Evolutionary conservation across 1,140 invertebrate genomes (phyloP).

Genomic region (Oryzaephilus surinamensis): DNA sequence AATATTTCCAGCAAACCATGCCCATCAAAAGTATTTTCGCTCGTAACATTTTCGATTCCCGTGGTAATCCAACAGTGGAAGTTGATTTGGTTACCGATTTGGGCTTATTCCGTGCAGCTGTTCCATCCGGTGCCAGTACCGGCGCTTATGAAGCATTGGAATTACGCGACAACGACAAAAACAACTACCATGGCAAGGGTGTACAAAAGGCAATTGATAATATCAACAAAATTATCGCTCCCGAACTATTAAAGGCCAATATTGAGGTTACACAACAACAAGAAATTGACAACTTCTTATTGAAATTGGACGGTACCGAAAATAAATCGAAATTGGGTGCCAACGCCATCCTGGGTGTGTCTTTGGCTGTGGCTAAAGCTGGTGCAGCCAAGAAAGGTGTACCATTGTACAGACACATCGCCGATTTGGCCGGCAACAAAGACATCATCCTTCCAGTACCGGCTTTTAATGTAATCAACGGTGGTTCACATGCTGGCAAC

Average conservation of each 20-base stretch:
- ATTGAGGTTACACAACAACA: conserved; percentile 82
- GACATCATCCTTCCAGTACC: conserved; percentile 90
- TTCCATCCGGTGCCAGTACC: conserved; percentile 95
- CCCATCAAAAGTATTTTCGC: conserved; percentile 72
- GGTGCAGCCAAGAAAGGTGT: conserved; percentile 88
- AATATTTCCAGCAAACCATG: too few relatives aligned
- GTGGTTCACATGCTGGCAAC: conserved; percentile 96
- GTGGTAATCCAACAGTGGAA: conserved; percentile 98
- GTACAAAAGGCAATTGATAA: conserved; percentile 89
- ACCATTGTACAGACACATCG: conserved; percentile 78
- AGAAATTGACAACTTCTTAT: conserved; percentile 86
- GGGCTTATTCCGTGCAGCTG: conserved; percentile 90
- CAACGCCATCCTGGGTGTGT: conserved; percentile 95
- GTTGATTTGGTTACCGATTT: conserved; percentile 76
- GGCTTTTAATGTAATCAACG: conserved; percentile 98
- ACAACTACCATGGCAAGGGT: conserved; percentile 87
- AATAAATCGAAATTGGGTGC: conserved; percentile 93
- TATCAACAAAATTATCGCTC: conserved; percentile 77
- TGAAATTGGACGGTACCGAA: conserved; percentile 87
- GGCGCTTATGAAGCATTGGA: conserved; percentile 90
- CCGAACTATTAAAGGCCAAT: conserved; percentile 70
- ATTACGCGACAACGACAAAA: conserved; percentile 83
- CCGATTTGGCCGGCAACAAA: conserved; percentile 82
- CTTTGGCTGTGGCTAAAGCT: conserved; percentile 89
- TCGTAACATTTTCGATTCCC: conserved; percentile 96